A percentile compares a stretch with the other conserved stretches of the same genome.
These are phyloP conservation scores for Drosophila mayaguana DNA, from an alignment of 2,888 invertebrate genomes.

Conservation along the genomic window DNA sequence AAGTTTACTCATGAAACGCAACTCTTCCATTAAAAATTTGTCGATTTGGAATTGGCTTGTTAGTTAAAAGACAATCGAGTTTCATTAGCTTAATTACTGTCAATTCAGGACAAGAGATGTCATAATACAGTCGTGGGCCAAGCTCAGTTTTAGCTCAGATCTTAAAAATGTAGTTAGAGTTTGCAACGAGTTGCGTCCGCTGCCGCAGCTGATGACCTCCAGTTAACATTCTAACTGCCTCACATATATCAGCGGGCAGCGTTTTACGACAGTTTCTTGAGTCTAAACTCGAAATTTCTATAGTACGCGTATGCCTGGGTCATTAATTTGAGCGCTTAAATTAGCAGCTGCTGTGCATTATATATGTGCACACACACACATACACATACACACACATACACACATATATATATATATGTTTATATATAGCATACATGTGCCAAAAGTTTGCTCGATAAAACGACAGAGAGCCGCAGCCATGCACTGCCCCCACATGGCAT, in stretches of 20 bases:
- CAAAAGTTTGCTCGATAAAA: conserved; percentile 79
- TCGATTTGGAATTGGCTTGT: neutral
- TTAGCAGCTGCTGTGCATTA: conserved; percentile 80
- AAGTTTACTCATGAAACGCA: neutral
- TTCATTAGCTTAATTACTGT: neutral
- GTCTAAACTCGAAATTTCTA: conserved; percentile 14
- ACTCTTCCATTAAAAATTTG: conserved; percentile 5
- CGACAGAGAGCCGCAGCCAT: conserved; percentile 20
- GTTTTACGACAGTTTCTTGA: conserved; percentile 17
- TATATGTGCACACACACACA: conserved; percentile 26
- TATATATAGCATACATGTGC: conserved; percentile 52
- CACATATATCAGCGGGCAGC: conserved; percentile 16
- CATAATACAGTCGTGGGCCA: too few relatives aligned
- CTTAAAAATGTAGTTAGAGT: neutral
- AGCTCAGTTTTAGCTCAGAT: neutral
- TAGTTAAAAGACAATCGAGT: neutral
- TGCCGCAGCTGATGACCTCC: conserved; percentile 15
- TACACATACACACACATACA: too few relatives aligned
- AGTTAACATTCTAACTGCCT: conserved; percentile 3
- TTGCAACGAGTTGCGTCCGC: conserved; percentile 2
- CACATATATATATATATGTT: neutral
- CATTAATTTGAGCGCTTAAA: conserved; percentile 73
- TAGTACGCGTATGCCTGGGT: conserved; percentile 48
- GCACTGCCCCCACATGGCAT: conserved; percentile 23
- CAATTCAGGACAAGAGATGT: neutral